These are phyloP conservation scores for Peromyscus eremicus DNA, from an alignment of 2,797 vertebrate species.

Conservation along the genomic window DNA sequence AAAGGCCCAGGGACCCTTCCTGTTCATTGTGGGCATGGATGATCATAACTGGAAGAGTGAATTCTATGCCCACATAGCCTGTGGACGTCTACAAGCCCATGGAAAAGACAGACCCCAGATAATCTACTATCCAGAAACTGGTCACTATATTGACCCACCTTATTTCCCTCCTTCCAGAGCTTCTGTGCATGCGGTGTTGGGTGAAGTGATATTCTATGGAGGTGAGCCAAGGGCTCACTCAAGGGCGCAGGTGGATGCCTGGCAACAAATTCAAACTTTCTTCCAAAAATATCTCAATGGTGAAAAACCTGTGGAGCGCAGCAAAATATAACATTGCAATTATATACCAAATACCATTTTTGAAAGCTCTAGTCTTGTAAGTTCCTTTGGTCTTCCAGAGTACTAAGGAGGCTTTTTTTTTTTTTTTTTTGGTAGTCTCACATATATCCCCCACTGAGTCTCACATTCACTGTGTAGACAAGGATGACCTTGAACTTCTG, in stretches of 20 bases:
- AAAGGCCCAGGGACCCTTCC: slow-evolving; percentile 87
- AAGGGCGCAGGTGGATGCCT: slow-evolving; percentile 93
- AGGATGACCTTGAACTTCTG: not conserved
- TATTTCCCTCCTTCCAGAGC: slow-evolving; percentile 90
- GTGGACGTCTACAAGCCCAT: slow-evolving; percentile 88
- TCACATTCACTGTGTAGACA: not conserved
- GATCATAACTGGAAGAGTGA: slow-evolving; percentile 93
- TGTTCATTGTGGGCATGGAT: slow-evolving; percentile 91
- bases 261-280: slow-evolving; percentile 92
- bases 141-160: slow-evolving; percentile 94
- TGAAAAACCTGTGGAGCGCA: slow-evolving; percentile 47
- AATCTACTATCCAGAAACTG: slow-evolving; percentile 91
- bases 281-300: slow-evolving; percentile 89
- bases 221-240: slow-evolving; percentile 92
- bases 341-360: not conserved
- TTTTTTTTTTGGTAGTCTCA: not conserved
- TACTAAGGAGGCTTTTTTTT: not conserved
- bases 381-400: not conserved
- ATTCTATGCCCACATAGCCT: slow-evolving; percentile 90
- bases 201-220: slow-evolving; percentile 88
- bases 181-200: slow-evolving; percentile 87
- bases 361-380: slow-evolving; percentile 38
- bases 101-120: slow-evolving; percentile 92
- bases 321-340: slow-evolving; percentile 80
- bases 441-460: not conserved